Conservation (phyloP, 2,888 invertebrate species). For the Lepidochitona cinerea region DNA sequence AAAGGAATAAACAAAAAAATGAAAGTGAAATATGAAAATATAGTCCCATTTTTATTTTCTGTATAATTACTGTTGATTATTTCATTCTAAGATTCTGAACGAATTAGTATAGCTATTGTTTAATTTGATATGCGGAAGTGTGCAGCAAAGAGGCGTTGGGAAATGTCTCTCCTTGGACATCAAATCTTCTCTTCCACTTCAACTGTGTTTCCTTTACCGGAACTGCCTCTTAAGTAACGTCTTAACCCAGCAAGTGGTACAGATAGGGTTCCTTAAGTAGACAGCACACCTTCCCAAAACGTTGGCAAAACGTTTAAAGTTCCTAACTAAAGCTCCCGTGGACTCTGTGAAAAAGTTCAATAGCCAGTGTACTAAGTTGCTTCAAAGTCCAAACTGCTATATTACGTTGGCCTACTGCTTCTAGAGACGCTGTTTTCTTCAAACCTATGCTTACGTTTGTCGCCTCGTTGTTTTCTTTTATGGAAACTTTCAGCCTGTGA, state of each 20-base stretch:
- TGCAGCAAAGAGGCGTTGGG: too few relatives aligned
- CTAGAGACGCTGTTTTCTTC: background rate
- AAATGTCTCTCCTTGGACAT: background rate
- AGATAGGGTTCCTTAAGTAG: background rate
- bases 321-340: background rate
- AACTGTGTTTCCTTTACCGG: background rate
- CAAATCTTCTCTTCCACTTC: background rate
- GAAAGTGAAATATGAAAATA: too few relatives aligned
- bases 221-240: slow-evolving; percentile 4
- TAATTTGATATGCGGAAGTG: too few relatives aligned
- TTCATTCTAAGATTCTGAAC: too few relatives aligned
- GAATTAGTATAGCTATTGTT: too few relatives aligned
- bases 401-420: background rate
- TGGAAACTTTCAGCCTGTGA: background rate
- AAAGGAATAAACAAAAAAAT: too few relatives aligned
- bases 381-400: background rate
- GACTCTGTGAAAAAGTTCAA: background rate
- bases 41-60: too few relatives aligned
- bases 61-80: too few relatives aligned
- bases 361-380: background rate
- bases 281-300: too few relatives aligned
- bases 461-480: too few relatives aligned
- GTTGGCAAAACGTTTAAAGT: too few relatives aligned
- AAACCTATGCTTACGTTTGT: too few relatives aligned
- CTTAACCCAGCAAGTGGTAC: background rate